phyloP scores from a whole-genome alignment of 2,888 invertebrate genomes.

The Xestia xanthographa region DNA sequence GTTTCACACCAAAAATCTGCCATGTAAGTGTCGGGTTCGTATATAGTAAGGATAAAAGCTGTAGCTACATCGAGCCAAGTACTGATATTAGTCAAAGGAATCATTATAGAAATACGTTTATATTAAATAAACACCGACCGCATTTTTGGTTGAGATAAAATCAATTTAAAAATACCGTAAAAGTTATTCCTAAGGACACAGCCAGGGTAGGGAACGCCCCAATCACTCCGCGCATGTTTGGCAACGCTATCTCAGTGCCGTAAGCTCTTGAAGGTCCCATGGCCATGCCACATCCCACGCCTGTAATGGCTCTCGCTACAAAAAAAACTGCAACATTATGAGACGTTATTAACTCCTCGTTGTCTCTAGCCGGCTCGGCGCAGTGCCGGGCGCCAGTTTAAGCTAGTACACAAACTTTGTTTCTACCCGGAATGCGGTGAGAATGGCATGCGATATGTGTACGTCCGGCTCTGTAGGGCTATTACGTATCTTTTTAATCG shows the following conservation, averaged over 20 bases:
- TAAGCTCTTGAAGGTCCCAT: slow-evolving; percentile 91
- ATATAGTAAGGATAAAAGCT: background rate
- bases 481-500: too few species aligned
- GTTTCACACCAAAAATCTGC: background rate
- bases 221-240: slow-evolving; percentile 92
- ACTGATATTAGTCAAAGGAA: background rate
- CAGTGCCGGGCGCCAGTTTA: background rate
- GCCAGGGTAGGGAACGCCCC: slow-evolving; percentile 92
- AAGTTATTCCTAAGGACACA: slow-evolving; percentile 91
- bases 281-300: slow-evolving; percentile 92
- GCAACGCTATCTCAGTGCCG: slow-evolving; percentile 92
- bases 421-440: background rate
- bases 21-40: background rate
- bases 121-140: background rate
- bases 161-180: slow-evolving; percentile 74
- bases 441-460: background rate
- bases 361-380: background rate
- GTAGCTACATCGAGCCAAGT: background rate
- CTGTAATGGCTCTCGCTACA: slow-evolving; percentile 90
- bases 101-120: background rate
- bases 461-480: too few species aligned
- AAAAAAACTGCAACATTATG: background rate
- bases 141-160: background rate
- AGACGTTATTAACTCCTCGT: background rate
- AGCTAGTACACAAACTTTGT: background rate